A percentile compares a stretch with the other conserved stretches of the same genome.
These are phyloP conservation scores for Alfaro cultratus DNA, from an alignment of 2,797 vertebrate genomes.

Conservation along the genomic window DNA sequence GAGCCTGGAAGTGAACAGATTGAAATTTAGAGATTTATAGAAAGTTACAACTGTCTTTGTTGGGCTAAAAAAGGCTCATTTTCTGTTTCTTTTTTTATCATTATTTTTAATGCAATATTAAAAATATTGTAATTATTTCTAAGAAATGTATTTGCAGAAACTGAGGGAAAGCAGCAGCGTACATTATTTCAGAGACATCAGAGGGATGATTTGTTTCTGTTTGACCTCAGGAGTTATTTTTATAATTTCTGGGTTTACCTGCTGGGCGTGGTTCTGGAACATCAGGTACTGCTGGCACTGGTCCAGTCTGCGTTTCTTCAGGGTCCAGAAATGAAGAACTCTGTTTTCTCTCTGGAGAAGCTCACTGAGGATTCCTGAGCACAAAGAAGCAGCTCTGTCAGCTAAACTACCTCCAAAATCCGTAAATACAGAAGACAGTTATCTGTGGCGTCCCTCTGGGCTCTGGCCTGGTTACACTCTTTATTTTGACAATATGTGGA, in stretches of 20 bases:
- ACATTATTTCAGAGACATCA: not conserved
- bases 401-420: not conserved
- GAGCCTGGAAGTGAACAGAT: conserved; percentile 78
- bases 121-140: not conserved
- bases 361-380: conserved; percentile 92
- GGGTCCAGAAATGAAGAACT: conserved; percentile 98
- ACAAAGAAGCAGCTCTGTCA: conserved; percentile 17
- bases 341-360: conserved; percentile 95
- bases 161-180: not conserved
- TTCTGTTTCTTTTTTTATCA: not conserved
- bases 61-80: no score
- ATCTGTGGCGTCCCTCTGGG: conserved; percentile 26
- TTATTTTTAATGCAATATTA: no score
- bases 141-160: not conserved
- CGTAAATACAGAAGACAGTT: not conserved
- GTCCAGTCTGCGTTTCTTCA: conserved; percentile 94
- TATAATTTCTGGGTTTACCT: conserved; percentile 76
- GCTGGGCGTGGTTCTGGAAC: conserved; percentile 94
- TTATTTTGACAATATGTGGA: not conserved
- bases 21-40: not conserved
- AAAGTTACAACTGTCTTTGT: not conserved
- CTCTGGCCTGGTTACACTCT: conserved; percentile 1
- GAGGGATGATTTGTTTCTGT: not conserved
- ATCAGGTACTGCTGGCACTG: conserved; percentile 98
- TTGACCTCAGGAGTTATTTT: not conserved